Conservation (phyloP, 2,113 vertebrate species). For the Datnioides undecimradiatus region DNA sequence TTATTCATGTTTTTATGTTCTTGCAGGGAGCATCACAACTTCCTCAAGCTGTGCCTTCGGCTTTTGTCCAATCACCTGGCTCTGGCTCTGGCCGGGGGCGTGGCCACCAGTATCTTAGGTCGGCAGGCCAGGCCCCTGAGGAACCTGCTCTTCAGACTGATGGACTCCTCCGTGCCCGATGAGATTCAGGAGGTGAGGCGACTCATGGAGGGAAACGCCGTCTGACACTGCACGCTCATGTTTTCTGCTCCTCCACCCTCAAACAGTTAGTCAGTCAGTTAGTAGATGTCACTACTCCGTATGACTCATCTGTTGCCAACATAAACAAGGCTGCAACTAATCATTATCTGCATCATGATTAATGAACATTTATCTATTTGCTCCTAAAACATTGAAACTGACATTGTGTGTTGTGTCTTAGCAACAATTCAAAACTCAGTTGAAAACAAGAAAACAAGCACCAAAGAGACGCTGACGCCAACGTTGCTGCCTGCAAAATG, state of each 20-base stretch:
- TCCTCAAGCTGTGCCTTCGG: constrained; percentile 95
- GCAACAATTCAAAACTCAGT: no score
- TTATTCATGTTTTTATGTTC: not conserved
- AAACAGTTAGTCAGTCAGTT: no score
- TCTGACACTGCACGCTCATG: no score
- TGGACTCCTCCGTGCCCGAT: constrained; percentile 98
- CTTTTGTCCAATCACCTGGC: constrained; percentile 97
- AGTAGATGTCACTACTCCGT: no score
- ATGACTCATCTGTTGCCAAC: not conserved
- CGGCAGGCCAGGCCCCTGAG: constrained; percentile 95
- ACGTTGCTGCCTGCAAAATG: no score
- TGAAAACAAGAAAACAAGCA: no score
- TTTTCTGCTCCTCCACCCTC: no score
- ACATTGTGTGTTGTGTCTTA: no score
- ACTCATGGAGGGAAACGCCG: not conserved
- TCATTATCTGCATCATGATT: not conserved
- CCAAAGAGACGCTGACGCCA: no score
- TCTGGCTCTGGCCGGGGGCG: constrained; percentile 94
- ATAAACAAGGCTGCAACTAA: not conserved
- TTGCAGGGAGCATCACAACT: constrained; percentile 94
- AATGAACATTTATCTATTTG: not conserved
- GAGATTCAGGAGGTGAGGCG: constrained; percentile 94
- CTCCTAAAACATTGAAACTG: no score
- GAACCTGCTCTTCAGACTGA: constrained; percentile 95
- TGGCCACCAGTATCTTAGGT: constrained; percentile 97